Base-by-base conservation (phyloP, 1,140 invertebrate genomes). In the Penaeus indicus region DNA sequence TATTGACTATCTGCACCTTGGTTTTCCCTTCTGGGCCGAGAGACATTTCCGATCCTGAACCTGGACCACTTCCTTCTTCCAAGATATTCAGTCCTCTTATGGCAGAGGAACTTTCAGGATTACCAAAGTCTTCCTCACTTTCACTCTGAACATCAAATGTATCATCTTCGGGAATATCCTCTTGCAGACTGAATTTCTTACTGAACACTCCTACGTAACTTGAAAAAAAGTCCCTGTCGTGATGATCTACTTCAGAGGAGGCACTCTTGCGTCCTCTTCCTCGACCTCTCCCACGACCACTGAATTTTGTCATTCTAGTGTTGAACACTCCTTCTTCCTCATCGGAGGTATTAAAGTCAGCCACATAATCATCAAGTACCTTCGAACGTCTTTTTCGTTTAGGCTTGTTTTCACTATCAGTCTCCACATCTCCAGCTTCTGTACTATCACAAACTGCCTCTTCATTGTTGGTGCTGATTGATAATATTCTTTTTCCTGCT, bases 311-410 rank as follows among this genome's bases (percentile, higher is more conserved):
- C 64, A 62, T 80, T 27, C 22, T 54, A 19, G 4, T 64, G 25
- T n/a, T 62, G 38, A 64, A 63, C 21, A 19, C 69, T 47, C 42
- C 78, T 22, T 86, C 85, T 64, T 86, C 85, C 78, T 86, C 85
- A 86, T 86, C 85, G 19, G 85, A 86, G 2, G 85, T 86, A 54
- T 86, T 86, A 54, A 86, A 86, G 69, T 86, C 85, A 47, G 85
- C 42, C 18, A 86, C 54, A 54, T 54, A 54, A 16, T 54, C 54
- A 54, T 54, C 11, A 13, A 13, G 54, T 13, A 54, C 54, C 11
- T 13, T 54, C 16, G 8, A 54, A 13, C 54, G 54, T 54, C 54
- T 54, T 16, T 16, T 54, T 54, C 11, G 54, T 54, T 54, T 54
- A 54, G 47, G 54, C 16, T 54, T 54, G 10, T 54, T 11, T 13